Base-by-base conservation (phyloP, 2,113 vertebrate genomes). In the Larimichthys polyactis region DNA sequence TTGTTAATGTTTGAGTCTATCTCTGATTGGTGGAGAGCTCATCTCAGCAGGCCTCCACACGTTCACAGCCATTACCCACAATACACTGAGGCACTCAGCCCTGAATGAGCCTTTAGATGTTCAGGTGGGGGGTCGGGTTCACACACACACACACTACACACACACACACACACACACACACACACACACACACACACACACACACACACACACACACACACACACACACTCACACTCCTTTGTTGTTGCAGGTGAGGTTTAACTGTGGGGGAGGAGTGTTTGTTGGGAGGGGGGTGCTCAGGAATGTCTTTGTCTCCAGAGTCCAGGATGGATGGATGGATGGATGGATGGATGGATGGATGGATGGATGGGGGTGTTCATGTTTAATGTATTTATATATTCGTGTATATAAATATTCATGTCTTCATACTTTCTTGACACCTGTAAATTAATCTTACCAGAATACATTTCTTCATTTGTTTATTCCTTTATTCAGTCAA, bases 291-390 rank as follows among this genome's bases (percentile, higher is more conserved):
- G 36, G 82, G 36, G 55, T 36, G 22, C 4, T 27, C 16, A 82
- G 90, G 88, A 91, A 91, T 91, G 89, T 85, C 78, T 60, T 88
- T 90, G 36, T 91, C 88, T 91, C 75, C 83, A 40, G 7, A 9
- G 7, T 9, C 36, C 32, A 32, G 36, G 36, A 40, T 40, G 36
- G 36, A 40, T 36, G 36, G 36, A 36, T 36, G 36, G 7, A 36
- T 36, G 7, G 7, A 36, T 36, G 32, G 32, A 6, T 36, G 5
- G 6, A 36, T 8, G 32, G 7, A 36, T 36, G 36, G 36, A 40
- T 40, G 36, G 36, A 40, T 36, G 7, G 7, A 36, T 36, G 36
- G 36, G 32, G 32, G 7, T 40, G 36, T 40, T 9, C 36, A 40
- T 32, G 32, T 32, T 32, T 32, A 32, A 32, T 32, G 32, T 32